Conservation (phyloP, 2,797 vertebrate species). For the Carapus acus region DNA sequence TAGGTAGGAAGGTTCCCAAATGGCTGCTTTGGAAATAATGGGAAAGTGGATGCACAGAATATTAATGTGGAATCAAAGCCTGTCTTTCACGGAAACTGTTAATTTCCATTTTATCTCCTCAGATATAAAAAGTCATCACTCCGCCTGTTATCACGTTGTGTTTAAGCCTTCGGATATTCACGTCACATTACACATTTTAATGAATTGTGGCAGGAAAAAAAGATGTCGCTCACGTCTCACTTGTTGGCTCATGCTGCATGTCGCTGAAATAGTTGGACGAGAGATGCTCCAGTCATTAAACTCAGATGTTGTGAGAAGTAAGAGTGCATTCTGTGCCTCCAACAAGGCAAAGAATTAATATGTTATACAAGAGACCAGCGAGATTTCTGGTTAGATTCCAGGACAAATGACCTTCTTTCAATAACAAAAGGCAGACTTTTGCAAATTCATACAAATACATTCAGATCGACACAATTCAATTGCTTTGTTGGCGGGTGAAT, state of each 20-base stretch:
- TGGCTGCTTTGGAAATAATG: conserved; percentile 55
- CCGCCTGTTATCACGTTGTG: conserved; percentile 33
- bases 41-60: conserved; percentile 52
- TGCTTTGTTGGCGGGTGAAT: no score
- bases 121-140: conserved; percentile 39
- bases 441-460: no score
- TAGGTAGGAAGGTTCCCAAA: conserved; percentile 50
- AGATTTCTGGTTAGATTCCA: no score
- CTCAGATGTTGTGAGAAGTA: background rate
- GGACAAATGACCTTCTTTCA: no score
- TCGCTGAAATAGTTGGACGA: conserved; percentile 31
- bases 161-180: conserved; percentile 35
- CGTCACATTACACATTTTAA: conserved; percentile 46
- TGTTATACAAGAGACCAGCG: no score
- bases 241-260: conserved; percentile 9
- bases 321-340: no score
- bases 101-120: conserved; percentile 54
- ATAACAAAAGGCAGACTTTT: no score
- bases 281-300: conserved; percentile 26
- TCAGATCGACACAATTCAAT: no score
- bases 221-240: conserved; percentile 7
- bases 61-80: conserved; percentile 47
- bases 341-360: no score
- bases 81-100: conserved; percentile 38
- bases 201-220: conserved; percentile 35